Evolutionary conservation across 2,888 invertebrate species (phyloP), one percentile per base, ranked within the genome.

Genomic region (Apeira syringaria): DNA sequence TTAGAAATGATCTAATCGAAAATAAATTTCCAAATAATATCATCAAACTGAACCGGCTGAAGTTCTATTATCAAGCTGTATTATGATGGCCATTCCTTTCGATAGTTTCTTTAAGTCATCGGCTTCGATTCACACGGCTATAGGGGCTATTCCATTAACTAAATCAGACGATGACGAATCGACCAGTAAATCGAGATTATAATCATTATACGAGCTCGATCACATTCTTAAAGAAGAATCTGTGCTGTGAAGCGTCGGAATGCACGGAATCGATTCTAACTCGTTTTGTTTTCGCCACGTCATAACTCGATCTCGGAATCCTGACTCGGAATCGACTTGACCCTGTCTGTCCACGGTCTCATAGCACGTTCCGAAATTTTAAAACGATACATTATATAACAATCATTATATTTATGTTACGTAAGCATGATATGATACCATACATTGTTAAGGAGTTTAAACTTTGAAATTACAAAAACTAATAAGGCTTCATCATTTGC

Each of bases 201-300:
- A 82, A 86, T 85, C 80, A 83, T 86, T 84, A 80, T 69, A 78
- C 74, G 38, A 53, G 50, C 76, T 78, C 72, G 78, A 72, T 77
- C 73, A 74, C 78, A 85, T 85, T 85, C 83, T 80, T 70, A 66
- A 60, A 61, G 68, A 74, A 72, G 83, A 80, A 83, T 83, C 82
- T 73, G 74, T 80, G 82, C 81, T 73, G 74, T 80, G 82, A 76
- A 78, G 78, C 81, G 71, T 71, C 70, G 87, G 88, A 83, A 88
- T 88, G 88, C 87, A 80, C 78, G 68, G 80, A 78, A 82, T 82
- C 85, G 79, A 80, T 82, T 80, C 73, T 64, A 80, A 87, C 88
- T 78, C 56, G 88, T 88, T 87, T 86, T 80, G 80, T 83, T 87
- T 87, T 85, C 81, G 87, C 88, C 80, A 87, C 85, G 87, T 89